A percentile compares a stretch with the other conserved stretches of the same genome.
Evolutionary conservation across 2,113 vertebrate species (phyloP).

Genomic region (Philantomba maxwellii): DNA sequence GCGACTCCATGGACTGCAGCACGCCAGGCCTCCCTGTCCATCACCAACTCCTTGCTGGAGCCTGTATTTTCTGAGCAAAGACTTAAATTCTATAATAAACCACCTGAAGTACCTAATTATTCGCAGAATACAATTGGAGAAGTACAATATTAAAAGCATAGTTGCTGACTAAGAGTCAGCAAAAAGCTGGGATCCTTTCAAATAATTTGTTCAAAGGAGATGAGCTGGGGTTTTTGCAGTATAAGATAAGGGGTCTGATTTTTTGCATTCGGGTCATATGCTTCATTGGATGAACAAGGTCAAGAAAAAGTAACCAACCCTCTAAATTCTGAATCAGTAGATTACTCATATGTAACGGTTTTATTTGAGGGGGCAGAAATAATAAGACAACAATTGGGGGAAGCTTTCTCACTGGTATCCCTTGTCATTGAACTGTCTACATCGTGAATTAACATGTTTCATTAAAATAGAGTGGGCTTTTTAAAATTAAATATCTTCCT

Average conservation of each 20-base stretch:
- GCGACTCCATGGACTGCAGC: neutral
- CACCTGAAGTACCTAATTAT: neutral
- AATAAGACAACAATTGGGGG: neutral
- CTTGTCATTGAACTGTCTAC: neutral
- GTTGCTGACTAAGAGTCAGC: neutral
- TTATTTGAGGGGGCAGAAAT: neutral
- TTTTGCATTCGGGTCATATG: neutral
- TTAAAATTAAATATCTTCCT: neutral
- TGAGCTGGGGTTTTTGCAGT: neutral
- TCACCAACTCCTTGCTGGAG: neutral
- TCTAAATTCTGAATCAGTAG: neutral
- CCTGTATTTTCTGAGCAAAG: neutral
- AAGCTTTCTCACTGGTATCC: neutral
- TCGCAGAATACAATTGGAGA: neutral
- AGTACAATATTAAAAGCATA: neutral
- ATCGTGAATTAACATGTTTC: neutral
- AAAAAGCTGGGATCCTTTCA: neutral
- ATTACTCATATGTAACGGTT: neutral
- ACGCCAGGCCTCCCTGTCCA: neutral
- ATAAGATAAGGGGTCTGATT: neutral
- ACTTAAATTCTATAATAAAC: constrained; percentile 20
- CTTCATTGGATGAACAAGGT: neutral
- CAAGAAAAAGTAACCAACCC: neutral
- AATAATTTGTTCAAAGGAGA: neutral
- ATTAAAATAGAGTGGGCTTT: neutral